Base-by-base conservation (phyloP, 2,113 vertebrate genomes). In the Tor tambroides region DNA sequence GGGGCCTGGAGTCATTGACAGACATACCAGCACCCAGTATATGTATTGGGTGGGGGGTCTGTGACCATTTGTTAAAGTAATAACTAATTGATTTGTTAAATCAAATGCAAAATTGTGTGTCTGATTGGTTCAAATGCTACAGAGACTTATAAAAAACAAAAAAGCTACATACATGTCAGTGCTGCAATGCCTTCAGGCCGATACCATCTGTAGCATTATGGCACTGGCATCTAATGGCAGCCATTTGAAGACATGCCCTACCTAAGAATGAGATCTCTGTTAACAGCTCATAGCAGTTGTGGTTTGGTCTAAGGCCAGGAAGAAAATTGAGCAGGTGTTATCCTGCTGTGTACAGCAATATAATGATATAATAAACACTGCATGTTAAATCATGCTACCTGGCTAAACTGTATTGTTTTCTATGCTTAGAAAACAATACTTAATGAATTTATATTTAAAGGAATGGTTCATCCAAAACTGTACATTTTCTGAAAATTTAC, bases 141-240 rank as follows among this genome's bases (percentile, higher is more conserved):
- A n/a, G n/a, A n/a, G n/a, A n/a, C 69, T n/a, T 87, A 63, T 11
- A 51, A 41, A 63, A 76, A 86, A 51, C 7, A 23, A 6, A 21
- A 8, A 41, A 80, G 51, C 23, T 26, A 26, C 46, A 77, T 59
- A 0, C 38, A 80, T 59, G 85, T 81, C 65, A 86, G 32, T 28
- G 69, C 26, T 76, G 77, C 61, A 51, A 10, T 71, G 87, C 82
- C 85, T 56, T 79, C 61, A 83, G 89, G 89, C 85, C 23, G 2
- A 85, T 43, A 56, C 89, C 87, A 90, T 90, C 87, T 90, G 89
- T 56, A 75, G 87, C 59, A 28, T 32, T 78, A 43, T 46, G 10
- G 75, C 78, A 87, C 86, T 83, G 72, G 43, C 51, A 43, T 84
- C 85, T 86, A 89, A 80, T 85, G 59, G 83, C 63, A 72, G 85